Evolutionary conservation across 2,113 vertebrate species (phyloP).

Genomic region (Antennarius striatus): DNA sequence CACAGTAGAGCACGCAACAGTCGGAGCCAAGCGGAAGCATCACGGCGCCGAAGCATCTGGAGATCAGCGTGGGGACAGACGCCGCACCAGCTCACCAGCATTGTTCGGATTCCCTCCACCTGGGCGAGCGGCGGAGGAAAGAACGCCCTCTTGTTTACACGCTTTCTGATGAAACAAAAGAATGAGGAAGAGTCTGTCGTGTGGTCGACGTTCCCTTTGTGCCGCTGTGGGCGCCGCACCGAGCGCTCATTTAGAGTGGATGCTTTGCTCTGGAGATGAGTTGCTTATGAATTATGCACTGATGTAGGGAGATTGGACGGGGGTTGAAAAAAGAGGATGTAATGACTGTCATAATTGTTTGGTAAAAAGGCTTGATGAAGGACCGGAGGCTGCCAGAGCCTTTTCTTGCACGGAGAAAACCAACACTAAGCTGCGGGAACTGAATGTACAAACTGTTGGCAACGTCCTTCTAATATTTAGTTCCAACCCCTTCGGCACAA

Average conservation of each 20-base stretch:
- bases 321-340: slow-evolving; percentile 28
- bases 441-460: slow-evolving; percentile 24
- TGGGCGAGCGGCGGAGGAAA: slow-evolving; percentile 48
- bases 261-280: slow-evolving; percentile 52
- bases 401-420: slow-evolving; percentile 14
- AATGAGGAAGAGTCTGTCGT: slow-evolving; percentile 44
- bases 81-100: slow-evolving; percentile 42
- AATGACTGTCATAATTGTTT: slow-evolving; percentile 61
- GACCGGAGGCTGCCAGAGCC: slow-evolving; percentile 38
- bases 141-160: slow-evolving; percentile 57
- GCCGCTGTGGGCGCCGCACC: slow-evolving; percentile 35
- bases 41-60: slow-evolving; percentile 49
- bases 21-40: slow-evolving; percentile 50
- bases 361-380: slow-evolving; percentile 50
- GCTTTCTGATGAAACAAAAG: slow-evolving; percentile 57
- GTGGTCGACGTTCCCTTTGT: slow-evolving; percentile 61
- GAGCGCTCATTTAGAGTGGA: slow-evolving; percentile 46
- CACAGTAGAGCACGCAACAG: slow-evolving; percentile 39
- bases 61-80: slow-evolving; percentile 32
- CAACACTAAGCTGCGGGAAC: slow-evolving; percentile 23
- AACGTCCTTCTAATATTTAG: slow-evolving; percentile 4
- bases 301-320: slow-evolving; percentile 31
- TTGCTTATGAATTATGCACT: slow-evolving; percentile 67
- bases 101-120: slow-evolving; percentile 65
- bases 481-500: neutral